Base-by-base conservation (phyloP, 2,888 invertebrate species). In the Drosophila lacicola region DNA sequence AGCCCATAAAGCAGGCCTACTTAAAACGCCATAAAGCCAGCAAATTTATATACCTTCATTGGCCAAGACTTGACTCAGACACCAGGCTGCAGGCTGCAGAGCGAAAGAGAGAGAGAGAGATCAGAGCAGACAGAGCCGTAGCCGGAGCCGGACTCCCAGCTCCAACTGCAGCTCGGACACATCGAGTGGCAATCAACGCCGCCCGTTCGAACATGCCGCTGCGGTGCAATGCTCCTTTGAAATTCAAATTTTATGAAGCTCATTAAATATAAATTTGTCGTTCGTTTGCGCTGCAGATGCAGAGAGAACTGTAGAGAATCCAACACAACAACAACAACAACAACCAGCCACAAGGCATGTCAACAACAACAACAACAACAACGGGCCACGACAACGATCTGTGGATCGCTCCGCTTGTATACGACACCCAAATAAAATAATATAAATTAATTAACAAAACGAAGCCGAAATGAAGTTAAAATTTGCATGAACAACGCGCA, bases 241-340 rank as follows among this genome's bases (percentile, higher is more conserved):
- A 91, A 91, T 91, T 92, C 90, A 92, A 92, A 91, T 91, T 92
- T 92, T 92, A 92, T 92, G 91, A 91, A 89, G 90, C 92, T 92
- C 92, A 92, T 92, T 92, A 92, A 91, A 92, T 92, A 92, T 92
- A 92, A 92, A 92, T 92, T 92, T 92, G 92, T 92, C 82, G 86
- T 85, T 62, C 72, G 64, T 65, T 65, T 42, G 64, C 33, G 61
- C 11, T 56, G 61, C 61, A 70, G 74, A 74, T 51, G 53, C 57
- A 61, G 58, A 67, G 53, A 53, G 41, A 13, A 29, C 41, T 41
- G 42, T 49, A 36, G 53, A 45, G 51, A 39, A 33, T 0, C 19
- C 64, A 11, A 34, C 54, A 29, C 49, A 29, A 46, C 19, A 34
- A 42, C 56, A 34, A 41, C 45, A 46, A 49, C 69, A 61, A 50